Conservation (phyloP, 35 echinoderm and acorn worm genomes). For the Lytechinus variegatus region DNA sequence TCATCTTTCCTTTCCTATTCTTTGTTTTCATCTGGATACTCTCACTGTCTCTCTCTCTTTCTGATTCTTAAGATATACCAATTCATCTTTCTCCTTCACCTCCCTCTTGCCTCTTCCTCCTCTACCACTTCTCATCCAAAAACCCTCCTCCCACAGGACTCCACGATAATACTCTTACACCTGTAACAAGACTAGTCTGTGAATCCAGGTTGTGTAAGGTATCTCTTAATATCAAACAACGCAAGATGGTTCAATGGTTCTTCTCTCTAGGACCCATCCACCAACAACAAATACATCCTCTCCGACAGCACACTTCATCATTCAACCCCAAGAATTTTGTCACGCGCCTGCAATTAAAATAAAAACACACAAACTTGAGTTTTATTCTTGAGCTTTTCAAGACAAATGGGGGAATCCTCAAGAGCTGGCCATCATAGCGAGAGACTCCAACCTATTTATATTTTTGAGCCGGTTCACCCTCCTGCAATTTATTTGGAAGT, state of each 20-base stretch:
- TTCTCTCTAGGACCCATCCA: not conserved
- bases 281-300: not conserved
- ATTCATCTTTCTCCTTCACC: not conserved
- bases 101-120: not conserved
- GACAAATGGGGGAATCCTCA: not conserved
- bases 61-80: not conserved
- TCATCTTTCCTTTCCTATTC: not conserved
- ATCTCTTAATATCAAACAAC: not conserved
- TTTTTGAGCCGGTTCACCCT: not conserved
- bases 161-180: slow-evolving; percentile 5
- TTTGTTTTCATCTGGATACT: not conserved
- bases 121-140: not conserved
- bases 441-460: slow-evolving; percentile 1
- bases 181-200: slow-evolving; percentile 1
- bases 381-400: not conserved
- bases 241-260: not conserved
- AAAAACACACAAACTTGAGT: not conserved
- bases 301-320: not conserved
- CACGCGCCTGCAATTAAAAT: not conserved
- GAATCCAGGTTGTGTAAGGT: not conserved
- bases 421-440: not conserved
- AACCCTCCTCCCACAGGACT: not conserved
- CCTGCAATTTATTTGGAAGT: not conserved
- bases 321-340: not conserved
- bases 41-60: too few relatives aligned